Conservation (phyloP, 2,113 vertebrate genomes). For the Neotragus moschatus region DNA sequence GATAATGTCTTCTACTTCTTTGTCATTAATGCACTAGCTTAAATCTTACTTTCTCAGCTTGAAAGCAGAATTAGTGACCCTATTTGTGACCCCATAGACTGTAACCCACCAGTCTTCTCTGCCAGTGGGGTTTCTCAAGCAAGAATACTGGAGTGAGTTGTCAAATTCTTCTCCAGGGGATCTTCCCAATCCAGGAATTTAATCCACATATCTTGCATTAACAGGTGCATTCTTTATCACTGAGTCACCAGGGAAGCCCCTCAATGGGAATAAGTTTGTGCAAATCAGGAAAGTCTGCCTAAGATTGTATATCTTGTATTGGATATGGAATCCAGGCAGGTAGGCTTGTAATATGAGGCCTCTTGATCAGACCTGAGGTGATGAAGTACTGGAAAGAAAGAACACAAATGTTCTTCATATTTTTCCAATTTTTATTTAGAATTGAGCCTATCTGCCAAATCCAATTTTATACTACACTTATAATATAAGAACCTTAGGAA, state of each 20-base stretch:
- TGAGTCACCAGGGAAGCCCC: not conserved
- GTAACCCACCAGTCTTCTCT: not conserved
- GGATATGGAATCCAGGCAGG: not conserved
- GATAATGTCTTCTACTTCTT: not conserved
- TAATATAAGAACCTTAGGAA: not conserved
- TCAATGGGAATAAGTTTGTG: not conserved
- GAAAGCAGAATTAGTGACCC: not conserved
- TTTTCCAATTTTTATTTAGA: not conserved
- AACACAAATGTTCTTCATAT: not conserved
- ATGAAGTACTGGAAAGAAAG: not conserved
- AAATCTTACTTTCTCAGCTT: not conserved
- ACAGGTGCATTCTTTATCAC: not conserved
- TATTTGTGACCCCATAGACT: not conserved
- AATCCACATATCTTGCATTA: not conserved
- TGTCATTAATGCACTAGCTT: not conserved
- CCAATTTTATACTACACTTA: not conserved
- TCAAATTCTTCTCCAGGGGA: not conserved
- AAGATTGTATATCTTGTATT: not conserved
- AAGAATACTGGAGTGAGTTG: not conserved
- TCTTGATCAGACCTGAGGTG: not conserved
- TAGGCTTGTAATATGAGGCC: not conserved
- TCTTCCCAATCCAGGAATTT: not conserved
- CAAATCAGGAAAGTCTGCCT: not conserved
- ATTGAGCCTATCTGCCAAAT: not conserved
- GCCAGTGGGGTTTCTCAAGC: not conserved